phyloP scores from a whole-genome alignment of 2,797 vertebrate genomes.

The Nasua narica region DNA sequence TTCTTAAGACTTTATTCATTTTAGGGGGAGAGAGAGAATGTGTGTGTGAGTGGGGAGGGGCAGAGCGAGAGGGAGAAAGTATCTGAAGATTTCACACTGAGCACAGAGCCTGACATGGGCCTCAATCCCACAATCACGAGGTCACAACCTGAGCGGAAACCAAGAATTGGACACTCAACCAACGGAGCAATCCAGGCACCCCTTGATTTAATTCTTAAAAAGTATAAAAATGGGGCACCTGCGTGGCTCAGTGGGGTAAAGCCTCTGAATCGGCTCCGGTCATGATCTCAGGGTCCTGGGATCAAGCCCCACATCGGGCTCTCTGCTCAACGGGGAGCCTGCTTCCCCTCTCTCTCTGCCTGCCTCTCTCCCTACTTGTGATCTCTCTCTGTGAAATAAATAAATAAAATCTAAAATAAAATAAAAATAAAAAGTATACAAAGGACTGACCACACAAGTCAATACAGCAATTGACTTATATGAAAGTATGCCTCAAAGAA shows the following conservation, averaged over 20 bases:
- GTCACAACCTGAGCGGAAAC: neutral
- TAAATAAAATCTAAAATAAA: too few relatives aligned
- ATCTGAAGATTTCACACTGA: neutral
- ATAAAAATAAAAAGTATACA: neutral
- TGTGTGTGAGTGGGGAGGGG: neutral
- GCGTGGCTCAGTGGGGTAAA: too few relatives aligned
- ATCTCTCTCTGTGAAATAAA: too few relatives aligned
- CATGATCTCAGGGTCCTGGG: too few relatives aligned
- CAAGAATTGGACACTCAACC: neutral
- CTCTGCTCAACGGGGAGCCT: too few relatives aligned
- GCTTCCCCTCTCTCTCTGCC: too few relatives aligned
- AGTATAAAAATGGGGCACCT: neutral
- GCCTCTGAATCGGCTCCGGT: too few relatives aligned
- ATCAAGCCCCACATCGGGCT: too few relatives aligned
- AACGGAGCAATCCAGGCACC: neutral
- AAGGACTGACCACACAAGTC: neutral
- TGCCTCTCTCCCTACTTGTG: too few relatives aligned
- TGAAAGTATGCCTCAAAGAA: conserved; percentile 25
- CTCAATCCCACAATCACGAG: neutral
- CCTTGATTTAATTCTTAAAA: conserved; percentile 17
- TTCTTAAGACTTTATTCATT: neutral
- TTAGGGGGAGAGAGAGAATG: neutral
- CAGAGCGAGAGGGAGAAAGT: neutral
- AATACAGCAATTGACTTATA: neutral
- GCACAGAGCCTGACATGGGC: neutral